Conservation (phyloP, 2,113 vertebrate species). For the Trachemys scripta region DNA sequence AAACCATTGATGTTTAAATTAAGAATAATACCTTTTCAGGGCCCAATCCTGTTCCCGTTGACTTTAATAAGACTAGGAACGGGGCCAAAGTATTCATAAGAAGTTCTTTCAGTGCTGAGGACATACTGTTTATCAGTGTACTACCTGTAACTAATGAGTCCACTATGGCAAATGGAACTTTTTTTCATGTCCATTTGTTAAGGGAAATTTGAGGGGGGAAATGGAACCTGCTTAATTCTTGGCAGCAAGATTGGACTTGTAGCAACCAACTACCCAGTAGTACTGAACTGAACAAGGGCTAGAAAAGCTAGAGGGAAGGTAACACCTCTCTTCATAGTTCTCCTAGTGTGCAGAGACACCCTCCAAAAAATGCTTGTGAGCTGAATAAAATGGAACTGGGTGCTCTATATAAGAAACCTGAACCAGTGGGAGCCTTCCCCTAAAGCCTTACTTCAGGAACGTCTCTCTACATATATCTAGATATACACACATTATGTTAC, state of each 20-base stretch:
- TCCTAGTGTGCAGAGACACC: not conserved
- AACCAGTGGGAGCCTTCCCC: not conserved
- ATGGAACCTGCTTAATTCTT: slow-evolving; percentile 49
- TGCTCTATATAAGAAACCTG: not conserved
- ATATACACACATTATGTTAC: not conserved
- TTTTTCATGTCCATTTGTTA: slow-evolving; percentile 28
- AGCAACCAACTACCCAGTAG: slow-evolving; percentile 42
- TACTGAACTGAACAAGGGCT: not conserved
- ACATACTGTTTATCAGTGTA: slow-evolving; percentile 33
- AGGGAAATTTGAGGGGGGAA: slow-evolving; percentile 34
- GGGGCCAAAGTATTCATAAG: slow-evolving; percentile 39
- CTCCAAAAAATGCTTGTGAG: slow-evolving; percentile 7
- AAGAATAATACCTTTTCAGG: slow-evolving; percentile 70
- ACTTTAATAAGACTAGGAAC: slow-evolving; percentile 61
- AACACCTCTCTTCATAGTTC: not conserved
- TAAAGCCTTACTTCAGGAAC: not conserved
- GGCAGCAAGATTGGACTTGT: slow-evolving; percentile 8
- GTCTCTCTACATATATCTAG: not conserved
- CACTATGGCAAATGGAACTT: slow-evolving; percentile 70
- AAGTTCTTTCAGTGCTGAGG: slow-evolving; percentile 21
- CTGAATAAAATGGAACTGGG: not conserved
- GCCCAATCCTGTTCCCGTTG: slow-evolving; percentile 14
- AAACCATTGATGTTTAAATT: slow-evolving; percentile 71
- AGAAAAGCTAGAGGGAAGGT: not conserved
- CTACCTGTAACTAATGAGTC: slow-evolving; percentile 68